Evolutionary conservation across 2,797 vertebrate genomes (phyloP).

Genomic region (Eulemur albifrons): DNA sequence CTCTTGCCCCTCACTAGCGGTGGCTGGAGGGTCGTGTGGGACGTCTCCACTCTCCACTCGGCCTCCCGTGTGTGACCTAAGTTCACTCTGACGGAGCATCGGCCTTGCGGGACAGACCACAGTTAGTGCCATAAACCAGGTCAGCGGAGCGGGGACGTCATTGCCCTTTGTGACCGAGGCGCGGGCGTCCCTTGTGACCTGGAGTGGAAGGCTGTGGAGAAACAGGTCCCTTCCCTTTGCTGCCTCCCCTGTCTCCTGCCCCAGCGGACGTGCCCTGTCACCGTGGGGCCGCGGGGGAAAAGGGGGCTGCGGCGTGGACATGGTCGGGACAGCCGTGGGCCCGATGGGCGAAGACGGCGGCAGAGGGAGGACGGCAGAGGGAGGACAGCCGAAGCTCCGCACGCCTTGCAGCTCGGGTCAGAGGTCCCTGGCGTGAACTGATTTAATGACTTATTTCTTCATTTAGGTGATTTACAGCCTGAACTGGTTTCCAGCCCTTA

Average conservation of each 20-base stretch:
- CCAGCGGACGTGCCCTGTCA: accelerated
- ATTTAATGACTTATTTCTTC: background rate
- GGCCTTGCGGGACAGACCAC: background rate
- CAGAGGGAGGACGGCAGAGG: too few relatives aligned
- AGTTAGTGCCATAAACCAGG: background rate
- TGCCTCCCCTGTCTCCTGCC: background rate
- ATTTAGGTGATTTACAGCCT: background rate
- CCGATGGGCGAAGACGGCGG: too few relatives aligned
- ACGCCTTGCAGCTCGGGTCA: too few relatives aligned
- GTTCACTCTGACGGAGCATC: background rate
- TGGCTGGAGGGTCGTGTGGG: background rate
- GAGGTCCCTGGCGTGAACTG: background rate
- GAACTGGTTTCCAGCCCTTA: background rate
- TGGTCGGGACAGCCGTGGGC: background rate
- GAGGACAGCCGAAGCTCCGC: background rate
- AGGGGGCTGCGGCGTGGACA: background rate
- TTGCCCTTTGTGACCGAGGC: background rate
- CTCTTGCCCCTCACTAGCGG: background rate
- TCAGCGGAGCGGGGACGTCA: background rate
- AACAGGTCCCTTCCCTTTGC: background rate
- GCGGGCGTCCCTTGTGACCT: background rate
- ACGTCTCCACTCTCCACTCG: background rate
- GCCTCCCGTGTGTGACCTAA: background rate
- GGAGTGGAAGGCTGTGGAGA: background rate
- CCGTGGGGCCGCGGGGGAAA: background rate